phyloP scores from a whole-genome alignment of 2,888 invertebrate genomes.

The Geophilus truncorum region DNA sequence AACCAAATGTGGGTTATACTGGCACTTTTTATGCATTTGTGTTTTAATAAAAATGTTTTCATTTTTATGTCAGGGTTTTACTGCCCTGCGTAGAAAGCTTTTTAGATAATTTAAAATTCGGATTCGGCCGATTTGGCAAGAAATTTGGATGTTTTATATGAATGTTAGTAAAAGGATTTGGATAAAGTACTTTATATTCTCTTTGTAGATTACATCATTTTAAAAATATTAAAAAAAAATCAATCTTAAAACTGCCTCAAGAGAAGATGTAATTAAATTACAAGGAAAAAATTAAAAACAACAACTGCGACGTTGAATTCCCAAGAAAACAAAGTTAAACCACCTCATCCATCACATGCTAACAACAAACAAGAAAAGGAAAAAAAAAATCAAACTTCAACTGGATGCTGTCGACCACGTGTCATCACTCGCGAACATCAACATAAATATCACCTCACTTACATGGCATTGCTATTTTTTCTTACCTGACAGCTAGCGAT shows the following conservation, averaged over 20 bases:
- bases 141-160: not conserved
- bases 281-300: no score
- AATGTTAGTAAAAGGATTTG: not conserved
- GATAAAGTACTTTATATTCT: no score
- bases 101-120: not conserved
- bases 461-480: not conserved
- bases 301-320: not conserved
- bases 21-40: no score
- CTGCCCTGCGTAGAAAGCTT: no score
- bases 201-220: no score
- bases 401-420: not conserved
- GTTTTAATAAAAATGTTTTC: no score
- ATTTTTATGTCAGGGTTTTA: no score
- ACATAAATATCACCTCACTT: not conserved
- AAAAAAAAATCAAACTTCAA: not conserved
- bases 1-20: no score
- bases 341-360: not conserved
- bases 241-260: not conserved
- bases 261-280: not conserved
- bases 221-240: not conserved
- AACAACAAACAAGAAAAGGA: not conserved
- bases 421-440: not conserved
- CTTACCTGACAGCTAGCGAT: not conserved
- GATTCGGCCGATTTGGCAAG: not conserved
- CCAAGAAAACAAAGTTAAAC: not conserved